Evolutionary conservation across 2,888 invertebrate species (phyloP).

Genomic region (Zygogramma bicolorata): DNA sequence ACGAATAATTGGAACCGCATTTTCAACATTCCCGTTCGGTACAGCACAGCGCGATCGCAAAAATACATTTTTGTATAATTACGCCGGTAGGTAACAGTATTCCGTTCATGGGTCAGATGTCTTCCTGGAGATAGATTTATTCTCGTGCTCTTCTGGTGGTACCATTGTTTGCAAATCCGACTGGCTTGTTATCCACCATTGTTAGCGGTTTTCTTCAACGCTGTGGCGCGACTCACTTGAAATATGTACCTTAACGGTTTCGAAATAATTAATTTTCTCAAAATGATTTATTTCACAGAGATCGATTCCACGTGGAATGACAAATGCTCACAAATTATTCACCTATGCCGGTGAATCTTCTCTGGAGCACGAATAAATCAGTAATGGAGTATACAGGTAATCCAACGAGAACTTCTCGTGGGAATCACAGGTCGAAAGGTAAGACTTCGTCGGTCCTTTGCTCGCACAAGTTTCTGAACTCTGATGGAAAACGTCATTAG

Average conservation of each 20-base stretch:
- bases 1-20: background rate
- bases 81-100: conserved; percentile 50
- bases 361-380: too few relatives aligned
- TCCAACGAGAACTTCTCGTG: too few relatives aligned
- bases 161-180: conserved; percentile 66
- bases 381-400: too few relatives aligned
- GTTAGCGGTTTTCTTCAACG: conserved; percentile 59
- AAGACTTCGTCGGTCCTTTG: too few relatives aligned
- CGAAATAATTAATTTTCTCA: conserved; percentile 46
- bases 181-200: conserved; percentile 63
- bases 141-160: conserved; percentile 56
- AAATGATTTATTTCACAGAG: conserved; percentile 40
- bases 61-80: conserved; percentile 46
- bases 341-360: background rate
- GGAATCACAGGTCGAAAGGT: too few relatives aligned
- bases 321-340: background rate
- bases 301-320: background rate
- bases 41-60: conserved; percentile 22
- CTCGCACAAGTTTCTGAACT: too few relatives aligned
- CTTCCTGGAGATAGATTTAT: conserved; percentile 60
- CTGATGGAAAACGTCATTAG: too few relatives aligned
- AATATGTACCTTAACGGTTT: conserved; percentile 55
- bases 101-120: conserved; percentile 59
- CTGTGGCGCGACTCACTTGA: conserved; percentile 54
- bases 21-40: background rate